These are phyloP conservation scores for Xenops minutus DNA, from an alignment of 2,797 vertebrate species.

Conservation along the genomic window DNA sequence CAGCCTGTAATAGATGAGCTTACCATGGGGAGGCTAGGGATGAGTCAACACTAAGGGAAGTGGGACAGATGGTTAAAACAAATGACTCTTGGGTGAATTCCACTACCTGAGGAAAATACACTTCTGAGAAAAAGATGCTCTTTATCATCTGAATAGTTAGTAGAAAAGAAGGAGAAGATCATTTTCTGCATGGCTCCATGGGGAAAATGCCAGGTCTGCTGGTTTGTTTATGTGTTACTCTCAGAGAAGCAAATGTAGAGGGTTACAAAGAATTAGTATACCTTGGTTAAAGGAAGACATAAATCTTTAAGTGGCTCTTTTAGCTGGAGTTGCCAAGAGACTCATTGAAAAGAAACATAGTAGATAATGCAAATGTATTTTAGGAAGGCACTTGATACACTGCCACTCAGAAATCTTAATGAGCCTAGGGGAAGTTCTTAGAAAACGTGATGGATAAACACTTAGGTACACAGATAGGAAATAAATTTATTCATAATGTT, in stretches of 20 bases:
- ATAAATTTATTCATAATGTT: conserved; percentile 9
- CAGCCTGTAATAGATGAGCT: conserved; percentile 15
- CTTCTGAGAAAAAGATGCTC: conserved; percentile 14
- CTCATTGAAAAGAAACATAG: background rate
- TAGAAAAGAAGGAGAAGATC: background rate
- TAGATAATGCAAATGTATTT: conserved; percentile 2
- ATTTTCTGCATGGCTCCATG: background rate
- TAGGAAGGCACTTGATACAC: background rate
- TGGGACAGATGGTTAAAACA: conserved; percentile 66
- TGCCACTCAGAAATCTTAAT: background rate
- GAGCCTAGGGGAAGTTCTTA: background rate
- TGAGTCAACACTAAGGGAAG: conserved; percentile 53
- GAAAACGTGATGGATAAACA: conserved; percentile 27
- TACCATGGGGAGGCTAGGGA: conserved; percentile 30
- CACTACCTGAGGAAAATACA: conserved; percentile 41
- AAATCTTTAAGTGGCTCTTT: background rate
- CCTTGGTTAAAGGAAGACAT: background rate
- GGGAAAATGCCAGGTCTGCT: background rate
- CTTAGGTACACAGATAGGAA: background rate
- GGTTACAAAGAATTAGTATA: background rate
- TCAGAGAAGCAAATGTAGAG: background rate
- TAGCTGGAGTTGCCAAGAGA: background rate
- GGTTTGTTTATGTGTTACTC: background rate
- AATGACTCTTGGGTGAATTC: conserved; percentile 55
- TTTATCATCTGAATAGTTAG: conserved; percentile 22